Evolutionary conservation across 2,113 vertebrate species (phyloP).

Genomic region (Dinomys branickii): DNA sequence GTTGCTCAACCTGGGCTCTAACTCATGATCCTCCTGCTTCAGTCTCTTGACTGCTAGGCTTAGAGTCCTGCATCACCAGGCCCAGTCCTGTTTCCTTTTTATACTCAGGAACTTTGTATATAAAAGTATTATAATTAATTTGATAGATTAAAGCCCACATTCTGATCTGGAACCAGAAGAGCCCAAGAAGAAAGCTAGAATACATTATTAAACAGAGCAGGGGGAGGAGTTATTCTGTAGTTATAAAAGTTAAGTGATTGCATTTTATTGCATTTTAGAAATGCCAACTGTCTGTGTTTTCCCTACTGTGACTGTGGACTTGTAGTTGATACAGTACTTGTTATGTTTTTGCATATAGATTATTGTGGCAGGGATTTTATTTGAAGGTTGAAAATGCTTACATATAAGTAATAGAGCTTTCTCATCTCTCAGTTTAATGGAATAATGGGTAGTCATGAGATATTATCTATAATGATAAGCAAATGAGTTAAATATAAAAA

Average conservation of each 20-base stretch:
- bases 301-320: background rate
- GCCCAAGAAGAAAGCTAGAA: background rate
- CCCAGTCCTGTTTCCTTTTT: background rate
- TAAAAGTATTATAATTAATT: background rate
- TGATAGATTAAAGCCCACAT: background rate
- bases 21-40: background rate
- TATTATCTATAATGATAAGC: background rate
- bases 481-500: background rate
- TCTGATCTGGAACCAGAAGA: background rate
- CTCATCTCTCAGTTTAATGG: background rate
- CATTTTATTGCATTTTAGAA: background rate
- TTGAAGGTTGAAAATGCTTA: background rate
- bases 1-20: background rate
- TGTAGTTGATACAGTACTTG: background rate
- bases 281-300: too few species aligned
- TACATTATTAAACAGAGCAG: background rate
- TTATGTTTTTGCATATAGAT: background rate
- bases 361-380: background rate
- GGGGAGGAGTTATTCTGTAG: background rate
- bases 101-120: background rate
- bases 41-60: background rate
- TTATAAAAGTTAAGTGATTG: background rate
- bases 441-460: background rate
- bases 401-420: background rate
- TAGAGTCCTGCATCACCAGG: background rate